Evolutionary conservation across 2,113 vertebrate genomes (phyloP).

Genomic region (Corythaixoides concolor): DNA sequence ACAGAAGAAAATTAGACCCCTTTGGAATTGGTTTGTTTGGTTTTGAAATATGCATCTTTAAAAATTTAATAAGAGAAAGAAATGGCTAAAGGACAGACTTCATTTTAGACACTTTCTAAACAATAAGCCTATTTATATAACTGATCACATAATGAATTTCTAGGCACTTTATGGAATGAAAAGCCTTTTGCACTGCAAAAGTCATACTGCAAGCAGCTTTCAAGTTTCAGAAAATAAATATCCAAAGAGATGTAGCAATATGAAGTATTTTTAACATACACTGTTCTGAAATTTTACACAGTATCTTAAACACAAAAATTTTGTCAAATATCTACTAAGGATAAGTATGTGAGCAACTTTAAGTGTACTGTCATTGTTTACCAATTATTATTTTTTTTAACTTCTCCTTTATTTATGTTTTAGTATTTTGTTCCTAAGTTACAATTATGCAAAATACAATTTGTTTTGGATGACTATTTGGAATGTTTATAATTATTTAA

Average conservation of each 20-base stretch:
- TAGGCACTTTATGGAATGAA: conserved; percentile 37
- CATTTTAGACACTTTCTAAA: conserved; percentile 58
- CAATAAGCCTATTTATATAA: conserved; percentile 61
- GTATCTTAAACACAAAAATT: background rate
- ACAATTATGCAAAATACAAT: conserved; percentile 50
- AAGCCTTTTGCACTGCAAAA: conserved; percentile 27
- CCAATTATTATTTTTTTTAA: background rate
- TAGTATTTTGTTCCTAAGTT: conserved; percentile 58
- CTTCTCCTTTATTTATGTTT: conserved; percentile 58
- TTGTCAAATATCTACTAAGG: background rate
- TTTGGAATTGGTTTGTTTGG: conserved; percentile 49
- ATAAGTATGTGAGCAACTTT: conserved; percentile 21
- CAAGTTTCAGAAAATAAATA: conserved; percentile 19
- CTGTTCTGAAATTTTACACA: background rate
- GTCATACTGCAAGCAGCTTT: background rate
- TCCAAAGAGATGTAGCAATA: background rate
- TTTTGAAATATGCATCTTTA: conserved; percentile 41
- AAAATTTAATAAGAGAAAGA: conserved; percentile 39
- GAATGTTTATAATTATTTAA: conserved; percentile 71
- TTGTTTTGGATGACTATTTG: conserved; percentile 54
- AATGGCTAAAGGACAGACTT: conserved; percentile 39
- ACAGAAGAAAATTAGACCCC: conserved; percentile 48
- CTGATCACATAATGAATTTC: conserved; percentile 46
- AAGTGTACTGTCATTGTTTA: conserved; percentile 21
- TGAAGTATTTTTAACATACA: background rate